Base-by-base conservation (phyloP, 1,140 invertebrate genomes). In the Penaeus chinensis region DNA sequence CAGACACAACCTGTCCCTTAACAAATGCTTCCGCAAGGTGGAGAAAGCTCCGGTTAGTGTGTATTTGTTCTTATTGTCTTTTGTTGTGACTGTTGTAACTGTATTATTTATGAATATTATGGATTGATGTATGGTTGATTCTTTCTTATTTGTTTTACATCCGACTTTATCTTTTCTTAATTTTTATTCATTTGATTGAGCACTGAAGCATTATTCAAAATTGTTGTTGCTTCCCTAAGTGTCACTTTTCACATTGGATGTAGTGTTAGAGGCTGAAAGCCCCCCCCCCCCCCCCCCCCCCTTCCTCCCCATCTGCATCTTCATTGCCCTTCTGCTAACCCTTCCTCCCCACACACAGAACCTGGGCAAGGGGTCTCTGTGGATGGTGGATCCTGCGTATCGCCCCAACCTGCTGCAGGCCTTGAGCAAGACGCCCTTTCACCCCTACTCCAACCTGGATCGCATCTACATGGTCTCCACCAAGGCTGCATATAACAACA, bases 331-430 rank as follows among this genome's bases (percentile, higher is more conserved):
- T 60, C 78, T 22, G 86, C 32, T 27, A 24, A 20, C 37, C 27
- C 20, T n/a, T 78, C 16, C 19, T 60, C 61, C 62, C 42, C 63
- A 18, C 20, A 78, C 93, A 79, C 91, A 97, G 94, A 97, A 97
- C 91, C 94, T 98, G 90, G 97, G 97, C 19, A 98, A 99, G 93
- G 97, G 98, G 71, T 98, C 97, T 0, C 92, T 98, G 74, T 98
- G 98, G 97, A 98, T 97, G 92, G 97, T 98, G 1, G 97, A 99
- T 92, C 96, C 96, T 10, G 95, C 96, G 69, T 97, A 96, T 91
- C 94, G 96, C 90, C 96, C 96, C 82, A 97, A 97, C 93, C 92
- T 98, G 86, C 93, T 97, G 79, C 96, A 97, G 93, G 96, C 96
- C 1, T 92, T 97, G 16, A 95, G 95, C 80, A 96, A 96, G 88